phyloP scores from a whole-genome alignment of 2,113 vertebrate species.

The Sinocyclocheilus maitianheensis region DNA sequence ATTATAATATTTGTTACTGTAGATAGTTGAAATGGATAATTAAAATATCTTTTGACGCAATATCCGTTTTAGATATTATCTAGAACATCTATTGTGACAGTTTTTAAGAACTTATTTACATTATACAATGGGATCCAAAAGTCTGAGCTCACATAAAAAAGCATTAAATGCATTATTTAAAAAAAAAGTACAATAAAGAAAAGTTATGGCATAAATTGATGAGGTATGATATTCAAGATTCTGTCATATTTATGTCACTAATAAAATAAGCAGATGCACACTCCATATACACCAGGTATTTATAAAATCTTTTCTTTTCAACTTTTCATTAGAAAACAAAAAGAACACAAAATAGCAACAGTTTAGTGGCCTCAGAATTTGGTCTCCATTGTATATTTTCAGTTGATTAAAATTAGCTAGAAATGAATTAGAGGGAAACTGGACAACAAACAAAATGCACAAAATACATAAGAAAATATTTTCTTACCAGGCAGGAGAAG shows the following conservation, averaged over 20 bases:
- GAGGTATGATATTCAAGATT: background rate
- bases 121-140: too few relatives aligned
- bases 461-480: background rate
- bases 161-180: too few relatives aligned
- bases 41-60: too few relatives aligned
- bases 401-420: too few relatives aligned
- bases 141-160: background rate
- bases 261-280: background rate
- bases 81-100: background rate
- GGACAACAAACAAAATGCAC: background rate
- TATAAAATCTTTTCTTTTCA: too few relatives aligned
- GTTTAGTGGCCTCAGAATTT: background rate
- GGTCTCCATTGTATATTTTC: background rate
- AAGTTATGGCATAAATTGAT: background rate
- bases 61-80: too few relatives aligned
- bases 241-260: background rate
- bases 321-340: background rate
- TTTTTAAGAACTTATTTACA: background rate
- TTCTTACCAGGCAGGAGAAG: slow-evolving; percentile 21
- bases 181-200: background rate
- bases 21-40: too few relatives aligned
- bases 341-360: background rate
- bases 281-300: too few relatives aligned
- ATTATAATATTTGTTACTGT: too few relatives aligned
- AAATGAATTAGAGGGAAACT: background rate